Conservation (phyloP, 1,140 invertebrate species). For the Drosophila micromelanica region DNA sequence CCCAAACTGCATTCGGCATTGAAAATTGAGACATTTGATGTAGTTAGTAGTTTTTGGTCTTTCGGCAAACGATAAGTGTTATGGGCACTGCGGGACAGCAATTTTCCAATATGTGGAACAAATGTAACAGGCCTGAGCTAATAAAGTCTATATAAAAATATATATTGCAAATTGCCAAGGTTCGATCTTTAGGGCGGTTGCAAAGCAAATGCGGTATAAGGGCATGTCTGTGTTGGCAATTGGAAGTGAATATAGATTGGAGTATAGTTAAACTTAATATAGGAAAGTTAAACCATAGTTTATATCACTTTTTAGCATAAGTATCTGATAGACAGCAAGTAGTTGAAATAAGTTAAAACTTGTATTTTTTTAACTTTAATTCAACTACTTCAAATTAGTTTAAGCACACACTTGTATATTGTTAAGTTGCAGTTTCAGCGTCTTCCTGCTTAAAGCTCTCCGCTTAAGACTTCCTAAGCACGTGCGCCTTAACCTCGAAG, state of each 20-base stretch:
- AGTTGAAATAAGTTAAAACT: neutral
- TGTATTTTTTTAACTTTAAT: neutral
- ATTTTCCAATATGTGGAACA: constrained; percentile 35
- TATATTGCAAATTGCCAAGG: constrained; percentile 33
- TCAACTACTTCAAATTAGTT: neutral
- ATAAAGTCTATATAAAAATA: neutral
- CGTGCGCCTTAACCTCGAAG: constrained; percentile 13
- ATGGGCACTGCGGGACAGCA: constrained; percentile 45
- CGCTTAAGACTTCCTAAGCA: neutral
- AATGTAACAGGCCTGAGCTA: constrained; percentile 11
- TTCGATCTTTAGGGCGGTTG: neutral
- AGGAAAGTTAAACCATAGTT: too few relatives aligned
- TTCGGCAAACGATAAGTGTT: constrained; percentile 37
- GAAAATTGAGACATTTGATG: constrained; percentile 54
- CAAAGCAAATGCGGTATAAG: neutral
- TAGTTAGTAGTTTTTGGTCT: constrained; percentile 39
- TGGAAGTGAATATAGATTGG: too few relatives aligned
- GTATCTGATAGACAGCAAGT: too few relatives aligned
- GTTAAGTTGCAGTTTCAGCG: neutral
- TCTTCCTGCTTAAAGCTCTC: neutral
- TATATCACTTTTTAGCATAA: too few relatives aligned
- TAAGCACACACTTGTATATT: neutral
- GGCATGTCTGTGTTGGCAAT: neutral
- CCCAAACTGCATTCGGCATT: constrained; percentile 33
- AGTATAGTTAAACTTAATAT: too few relatives aligned